These are phyloP conservation scores for Drosophila burlai DNA, from an alignment of 1,140 invertebrate genomes.

Conservation along the genomic window DNA sequence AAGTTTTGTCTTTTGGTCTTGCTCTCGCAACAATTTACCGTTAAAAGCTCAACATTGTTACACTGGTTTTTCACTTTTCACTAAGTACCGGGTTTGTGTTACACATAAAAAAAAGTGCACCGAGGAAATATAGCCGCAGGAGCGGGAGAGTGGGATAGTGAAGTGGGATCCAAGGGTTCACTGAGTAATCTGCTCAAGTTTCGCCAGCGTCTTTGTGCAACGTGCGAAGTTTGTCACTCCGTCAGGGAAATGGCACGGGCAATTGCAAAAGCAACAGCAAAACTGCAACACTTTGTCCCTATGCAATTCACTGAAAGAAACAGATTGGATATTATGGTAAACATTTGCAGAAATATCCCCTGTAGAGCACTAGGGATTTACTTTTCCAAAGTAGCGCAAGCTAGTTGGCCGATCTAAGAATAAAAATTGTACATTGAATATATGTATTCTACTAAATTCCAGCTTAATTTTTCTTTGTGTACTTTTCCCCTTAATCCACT, in stretches of 20 bases:
- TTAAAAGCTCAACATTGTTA: slow-evolving; percentile 80
- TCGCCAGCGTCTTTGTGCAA: slow-evolving; percentile 69
- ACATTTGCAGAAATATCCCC: background rate
- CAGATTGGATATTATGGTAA: too few species aligned
- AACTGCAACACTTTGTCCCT: slow-evolving; percentile 56
- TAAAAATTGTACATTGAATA: background rate
- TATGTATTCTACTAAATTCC: background rate
- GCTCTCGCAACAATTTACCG: slow-evolving; percentile 76
- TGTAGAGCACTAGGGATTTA: too few species aligned
- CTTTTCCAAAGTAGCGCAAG: too few species aligned
- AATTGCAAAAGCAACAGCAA: slow-evolving; percentile 28
- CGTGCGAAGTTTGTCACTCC: slow-evolving; percentile 79
- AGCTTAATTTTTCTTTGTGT: slow-evolving; percentile 16
- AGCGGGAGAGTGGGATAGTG: background rate
- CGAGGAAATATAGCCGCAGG: slow-evolving; percentile 20
- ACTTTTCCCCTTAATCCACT: slow-evolving; percentile 55
- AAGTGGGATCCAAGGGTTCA: slow-evolving; percentile 9
- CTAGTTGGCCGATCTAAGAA: background rate
- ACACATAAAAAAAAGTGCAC: slow-evolving; percentile 66
- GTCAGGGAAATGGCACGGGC: slow-evolving; percentile 64
- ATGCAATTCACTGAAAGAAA: slow-evolving; percentile 29
- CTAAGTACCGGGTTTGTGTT: slow-evolving; percentile 78
- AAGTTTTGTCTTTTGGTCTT: slow-evolving; percentile 68
- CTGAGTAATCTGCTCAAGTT: slow-evolving; percentile 74
- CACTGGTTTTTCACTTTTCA: slow-evolving; percentile 83